These are phyloP conservation scores for Tachuris rubrigastra DNA, from an alignment of 2,113 vertebrate genomes.

Conservation along the genomic window DNA sequence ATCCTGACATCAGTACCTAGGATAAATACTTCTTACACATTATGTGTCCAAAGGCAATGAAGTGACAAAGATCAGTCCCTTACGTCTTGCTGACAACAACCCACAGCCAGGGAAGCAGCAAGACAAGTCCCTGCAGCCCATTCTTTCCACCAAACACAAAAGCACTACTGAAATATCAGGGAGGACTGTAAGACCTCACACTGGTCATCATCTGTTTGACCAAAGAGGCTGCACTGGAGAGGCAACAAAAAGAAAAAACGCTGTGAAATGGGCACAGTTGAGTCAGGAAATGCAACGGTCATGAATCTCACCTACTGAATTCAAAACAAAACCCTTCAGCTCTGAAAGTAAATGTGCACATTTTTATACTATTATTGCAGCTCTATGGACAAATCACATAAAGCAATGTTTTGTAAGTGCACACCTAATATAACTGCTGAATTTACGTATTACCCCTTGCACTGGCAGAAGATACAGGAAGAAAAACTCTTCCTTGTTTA, in stretches of 20 bases:
- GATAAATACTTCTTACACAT: background rate
- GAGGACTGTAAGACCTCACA: background rate
- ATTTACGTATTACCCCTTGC: slow-evolving; percentile 62
- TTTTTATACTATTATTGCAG: slow-evolving; percentile 38
- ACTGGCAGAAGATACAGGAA: slow-evolving; percentile 41
- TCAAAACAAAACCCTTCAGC: slow-evolving; percentile 50
- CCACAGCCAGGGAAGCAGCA: background rate
- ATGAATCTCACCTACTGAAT: background rate
- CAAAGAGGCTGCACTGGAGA: background rate
- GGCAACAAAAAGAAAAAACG: background rate
- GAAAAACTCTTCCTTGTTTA: slow-evolving; percentile 73
- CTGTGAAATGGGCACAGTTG: background rate
- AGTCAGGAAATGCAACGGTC: background rate
- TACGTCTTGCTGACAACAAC: background rate
- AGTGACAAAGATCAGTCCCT: background rate
- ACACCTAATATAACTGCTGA: slow-evolving; percentile 37
- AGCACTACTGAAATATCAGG: background rate
- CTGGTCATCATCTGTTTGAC: background rate
- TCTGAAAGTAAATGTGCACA: slow-evolving; percentile 38
- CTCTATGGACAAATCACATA: slow-evolving; percentile 35
- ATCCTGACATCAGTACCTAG: background rate
- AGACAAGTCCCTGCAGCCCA: background rate
- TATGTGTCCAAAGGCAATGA: background rate
- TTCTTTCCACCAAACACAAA: background rate
- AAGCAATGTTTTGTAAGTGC: slow-evolving; percentile 23